Evolutionary conservation across 2,888 invertebrate species (phyloP).

Genomic region (Drosophila cracens): DNA sequence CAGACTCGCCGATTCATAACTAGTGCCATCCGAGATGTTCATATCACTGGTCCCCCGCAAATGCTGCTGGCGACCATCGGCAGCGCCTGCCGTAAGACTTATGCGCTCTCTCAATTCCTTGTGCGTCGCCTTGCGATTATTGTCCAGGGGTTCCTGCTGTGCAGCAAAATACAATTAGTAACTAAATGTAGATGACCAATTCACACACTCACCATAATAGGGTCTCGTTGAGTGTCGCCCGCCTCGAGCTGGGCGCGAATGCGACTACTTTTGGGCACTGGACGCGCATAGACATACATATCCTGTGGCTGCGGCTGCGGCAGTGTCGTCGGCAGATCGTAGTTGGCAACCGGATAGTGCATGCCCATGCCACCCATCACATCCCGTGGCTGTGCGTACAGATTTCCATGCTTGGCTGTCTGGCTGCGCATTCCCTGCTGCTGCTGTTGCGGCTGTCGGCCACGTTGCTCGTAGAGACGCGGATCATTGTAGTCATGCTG

Average conservation of each 20-base stretch:
- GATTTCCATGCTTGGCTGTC: constrained; percentile 19
- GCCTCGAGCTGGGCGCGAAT: constrained; percentile 28
- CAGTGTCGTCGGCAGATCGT: constrained; percentile 58
- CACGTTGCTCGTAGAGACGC: constrained; percentile 56
- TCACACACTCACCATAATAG: constrained; percentile 60
- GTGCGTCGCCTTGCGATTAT: constrained; percentile 73
- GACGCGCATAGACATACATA: constrained; percentile 78
- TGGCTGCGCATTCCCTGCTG: constrained; percentile 24
- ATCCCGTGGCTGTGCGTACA: constrained; percentile 63
- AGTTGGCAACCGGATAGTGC: constrained; percentile 35
- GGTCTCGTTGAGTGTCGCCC: constrained; percentile 57
- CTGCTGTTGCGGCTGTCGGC: constrained; percentile 13
- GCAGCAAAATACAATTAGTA: background rate
- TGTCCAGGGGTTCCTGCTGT: constrained; percentile 68
- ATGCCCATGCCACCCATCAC: constrained; percentile 20
- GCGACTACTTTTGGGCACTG: constrained; percentile 68
- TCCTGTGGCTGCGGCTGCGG: constrained; percentile 60
- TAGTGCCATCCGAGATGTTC: constrained; percentile 67
- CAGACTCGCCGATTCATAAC: constrained; percentile 75
- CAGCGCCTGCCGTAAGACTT: constrained; percentile 46
- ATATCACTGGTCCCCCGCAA: constrained; percentile 64
- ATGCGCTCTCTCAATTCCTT: constrained; percentile 79
- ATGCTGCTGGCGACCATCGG: constrained; percentile 41
- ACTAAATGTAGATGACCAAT: background rate
- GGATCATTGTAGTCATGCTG: constrained; percentile 76